Evolutionary conservation across 2,797 vertebrate genomes (phyloP), one percentile per base, ranked within the genome.

Genomic region (Silurus aristotelis): DNA sequence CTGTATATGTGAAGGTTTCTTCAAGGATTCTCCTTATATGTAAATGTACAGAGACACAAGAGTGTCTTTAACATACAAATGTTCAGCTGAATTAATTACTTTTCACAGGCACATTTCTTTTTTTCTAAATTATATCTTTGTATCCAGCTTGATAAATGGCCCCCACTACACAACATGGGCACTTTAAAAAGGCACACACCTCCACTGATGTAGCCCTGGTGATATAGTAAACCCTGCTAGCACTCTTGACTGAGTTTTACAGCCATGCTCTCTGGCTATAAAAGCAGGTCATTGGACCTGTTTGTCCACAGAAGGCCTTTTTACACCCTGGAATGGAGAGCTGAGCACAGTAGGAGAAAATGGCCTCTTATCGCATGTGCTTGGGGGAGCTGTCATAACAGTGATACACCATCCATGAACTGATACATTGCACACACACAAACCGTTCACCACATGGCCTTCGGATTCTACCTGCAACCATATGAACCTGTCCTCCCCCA

Each of bases 321-420:
- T 92, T 88, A 92, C 90, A 92, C 90, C 88, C 89, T 73, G 85
- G 91, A 91, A 92, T 89, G 92, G 85, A 91, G 90, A 56, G 84
- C 90, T 92, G 89, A 91, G 89, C 90, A 93, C 92, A 91, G 93
- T 93, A 93, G 93, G 91, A 92, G 90, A 86, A 91, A 93, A 94
- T 91, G 91, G 90, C 75, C 86, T 73, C 91, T 94, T 95, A 94
- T 94, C 93, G 83, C 87, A 86, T 75, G 85, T 75, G 55, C 63
- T 86, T 86, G 55, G 48, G 64, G 71, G 88, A 20, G 83, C 84
- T 83, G 93, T 91, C 92, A 93, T 93, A 93, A 93, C 93, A 91
- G 87, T 87, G 80, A 71, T 89, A 71, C 83, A 84, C 85, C 84
- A 84, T 86, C 58, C 82, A 68, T 73, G 64, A 84, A 43, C 82